Evolutionary conservation across 2,113 vertebrate species (phyloP).

Genomic region (Corythornis vintsioides): DNA sequence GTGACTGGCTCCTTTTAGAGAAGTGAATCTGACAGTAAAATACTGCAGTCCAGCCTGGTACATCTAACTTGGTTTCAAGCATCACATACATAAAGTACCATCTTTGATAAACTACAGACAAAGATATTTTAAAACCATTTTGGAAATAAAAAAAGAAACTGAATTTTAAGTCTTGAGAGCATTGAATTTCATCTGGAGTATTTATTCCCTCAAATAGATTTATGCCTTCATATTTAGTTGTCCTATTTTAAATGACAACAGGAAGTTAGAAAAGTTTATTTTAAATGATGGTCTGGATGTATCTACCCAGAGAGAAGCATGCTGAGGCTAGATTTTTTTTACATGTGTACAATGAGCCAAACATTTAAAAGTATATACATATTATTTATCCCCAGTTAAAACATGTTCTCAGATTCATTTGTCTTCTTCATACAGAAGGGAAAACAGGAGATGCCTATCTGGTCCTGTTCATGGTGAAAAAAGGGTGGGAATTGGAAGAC

Average conservation of each 20-base stretch:
- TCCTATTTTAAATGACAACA: background rate
- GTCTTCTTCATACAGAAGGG: background rate
- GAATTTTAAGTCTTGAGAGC: background rate
- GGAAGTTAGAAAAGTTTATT: background rate
- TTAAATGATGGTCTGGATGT: background rate
- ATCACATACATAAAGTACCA: background rate
- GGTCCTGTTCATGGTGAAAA: background rate
- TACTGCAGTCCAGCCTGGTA: background rate
- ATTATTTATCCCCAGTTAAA: background rate
- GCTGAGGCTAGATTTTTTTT: background rate
- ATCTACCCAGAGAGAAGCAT: background rate
- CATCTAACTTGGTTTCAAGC: background rate
- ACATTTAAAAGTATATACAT: background rate
- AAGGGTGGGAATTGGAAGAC: background rate
- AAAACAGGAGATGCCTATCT: background rate
- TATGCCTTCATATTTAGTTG: background rate
- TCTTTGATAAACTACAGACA: background rate
- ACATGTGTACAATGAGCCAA: background rate
- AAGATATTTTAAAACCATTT: background rate
- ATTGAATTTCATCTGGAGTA: background rate
- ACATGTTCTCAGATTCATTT: background rate
- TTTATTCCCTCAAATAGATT: background rate
- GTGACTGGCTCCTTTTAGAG: background rate
- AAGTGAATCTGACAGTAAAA: background rate
- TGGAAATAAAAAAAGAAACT: background rate